A percentile compares a stretch with the other conserved stretches of the same genome.
These are phyloP conservation scores for Acanthochromis polyacanthus DNA, from an alignment of 2,113 vertebrate genomes.

Conservation along the genomic window DNA sequence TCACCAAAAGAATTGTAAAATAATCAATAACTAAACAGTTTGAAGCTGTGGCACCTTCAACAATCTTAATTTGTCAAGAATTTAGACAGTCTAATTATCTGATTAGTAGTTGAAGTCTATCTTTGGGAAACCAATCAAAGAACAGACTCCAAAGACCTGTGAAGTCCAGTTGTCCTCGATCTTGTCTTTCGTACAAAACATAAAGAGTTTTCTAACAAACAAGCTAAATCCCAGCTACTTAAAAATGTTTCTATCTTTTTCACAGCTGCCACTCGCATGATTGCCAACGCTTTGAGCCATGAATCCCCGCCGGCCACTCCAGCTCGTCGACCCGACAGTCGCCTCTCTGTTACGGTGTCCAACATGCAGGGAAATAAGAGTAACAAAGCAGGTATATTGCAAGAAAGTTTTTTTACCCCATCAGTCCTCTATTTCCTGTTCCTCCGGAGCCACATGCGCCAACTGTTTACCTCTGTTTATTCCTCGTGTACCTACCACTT, in stretches of 20 bases:
- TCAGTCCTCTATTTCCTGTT: neutral
- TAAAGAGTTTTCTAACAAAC: neutral
- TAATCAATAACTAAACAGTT: no score
- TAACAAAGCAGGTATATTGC: conserved; percentile 85
- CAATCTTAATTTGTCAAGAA: no score
- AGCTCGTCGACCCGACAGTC: conserved; percentile 86
- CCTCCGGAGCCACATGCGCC: neutral
- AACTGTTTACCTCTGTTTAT: neutral
- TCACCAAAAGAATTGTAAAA: no score
- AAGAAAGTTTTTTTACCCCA: neutral
- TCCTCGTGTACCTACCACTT: conserved; percentile 9
- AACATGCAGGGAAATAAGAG: conserved; percentile 88
- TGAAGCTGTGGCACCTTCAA: no score
- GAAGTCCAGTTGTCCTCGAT: no score
- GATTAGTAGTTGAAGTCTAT: no score
- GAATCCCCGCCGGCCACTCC: conserved; percentile 90
- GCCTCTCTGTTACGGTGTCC: conserved; percentile 92
- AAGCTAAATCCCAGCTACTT: neutral
- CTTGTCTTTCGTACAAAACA: neutral
- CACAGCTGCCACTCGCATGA: conserved; percentile 94
- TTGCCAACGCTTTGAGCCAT: conserved; percentile 91
- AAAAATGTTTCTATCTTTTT: neutral
- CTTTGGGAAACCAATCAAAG: no score
- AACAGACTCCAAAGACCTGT: no score
- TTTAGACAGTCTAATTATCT: no score